Conservation (phyloP, 2,888 invertebrate species). For the Notodonta dromedarius region DNA sequence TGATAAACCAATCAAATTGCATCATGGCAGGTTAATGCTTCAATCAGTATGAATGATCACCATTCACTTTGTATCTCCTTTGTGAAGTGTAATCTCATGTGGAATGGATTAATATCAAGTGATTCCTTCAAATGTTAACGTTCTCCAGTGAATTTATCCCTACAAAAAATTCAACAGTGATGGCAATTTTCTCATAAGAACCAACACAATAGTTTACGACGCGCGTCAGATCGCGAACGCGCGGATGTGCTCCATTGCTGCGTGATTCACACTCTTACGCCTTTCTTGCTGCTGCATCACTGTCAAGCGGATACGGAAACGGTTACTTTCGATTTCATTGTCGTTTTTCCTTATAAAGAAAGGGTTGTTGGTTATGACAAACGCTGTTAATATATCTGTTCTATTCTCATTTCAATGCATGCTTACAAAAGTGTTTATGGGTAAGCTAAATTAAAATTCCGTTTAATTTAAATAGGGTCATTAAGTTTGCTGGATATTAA, state of each 20-base stretch:
- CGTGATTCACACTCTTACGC: slow-evolving; percentile 9
- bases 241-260: slow-evolving; percentile 2
- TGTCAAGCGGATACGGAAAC: slow-evolving; percentile 7
- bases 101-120: not conserved
- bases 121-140: not conserved
- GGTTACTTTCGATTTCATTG: slow-evolving; percentile 8
- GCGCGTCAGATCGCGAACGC: not conserved
- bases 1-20: too few species aligned
- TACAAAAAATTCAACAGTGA: not conserved
- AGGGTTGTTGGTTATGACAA: not conserved
- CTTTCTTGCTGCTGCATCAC: not conserved
- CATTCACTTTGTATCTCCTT: too few species aligned
- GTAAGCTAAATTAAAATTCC: too few species aligned
- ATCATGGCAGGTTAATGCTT: too few species aligned
- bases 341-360: slow-evolving; percentile 5
- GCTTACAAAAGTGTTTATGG: too few species aligned
- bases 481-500: too few species aligned
- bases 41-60: too few species aligned
- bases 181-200: slow-evolving; percentile 5
- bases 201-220: slow-evolving; percentile 5
- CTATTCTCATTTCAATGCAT: too few species aligned
- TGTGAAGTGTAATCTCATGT: too few species aligned
- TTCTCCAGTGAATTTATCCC: not conserved
- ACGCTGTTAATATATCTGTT: too few species aligned
- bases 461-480: too few species aligned